Evolutionary conservation across 2,797 vertebrate species (phyloP).

Genomic region (Micropoecilia bifurca): DNA sequence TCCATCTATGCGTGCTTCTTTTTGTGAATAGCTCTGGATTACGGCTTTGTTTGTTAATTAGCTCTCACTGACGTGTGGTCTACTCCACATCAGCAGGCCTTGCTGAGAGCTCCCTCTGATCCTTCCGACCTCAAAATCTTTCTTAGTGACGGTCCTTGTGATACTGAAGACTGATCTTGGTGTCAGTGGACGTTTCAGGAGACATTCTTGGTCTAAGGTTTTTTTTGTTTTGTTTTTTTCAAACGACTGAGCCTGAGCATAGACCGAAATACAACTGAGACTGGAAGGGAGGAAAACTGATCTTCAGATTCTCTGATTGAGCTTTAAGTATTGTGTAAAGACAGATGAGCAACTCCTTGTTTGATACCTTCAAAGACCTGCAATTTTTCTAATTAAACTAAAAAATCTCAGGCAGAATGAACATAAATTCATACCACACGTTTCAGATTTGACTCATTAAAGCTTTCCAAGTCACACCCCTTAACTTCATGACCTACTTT

Average conservation of each 20-base stretch:
- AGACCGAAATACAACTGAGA: not conserved
- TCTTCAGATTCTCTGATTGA: not conserved
- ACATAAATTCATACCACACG: not conserved
- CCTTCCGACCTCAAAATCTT: not conserved
- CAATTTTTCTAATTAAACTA: not conserved
- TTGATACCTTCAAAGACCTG: not conserved
- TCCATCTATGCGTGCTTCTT: not conserved
- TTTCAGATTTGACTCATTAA: not conserved
- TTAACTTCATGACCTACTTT: not conserved
- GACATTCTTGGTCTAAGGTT: not conserved
- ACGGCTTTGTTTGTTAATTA: conserved; percentile 1
- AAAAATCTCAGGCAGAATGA: not conserved
- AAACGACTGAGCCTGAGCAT: not conserved
- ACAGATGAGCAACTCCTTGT: not conserved
- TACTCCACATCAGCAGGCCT: not conserved
- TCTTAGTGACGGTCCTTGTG: not conserved
- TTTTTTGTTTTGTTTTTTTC: not conserved
- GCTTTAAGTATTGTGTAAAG: not conserved
- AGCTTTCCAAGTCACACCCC: not conserved
- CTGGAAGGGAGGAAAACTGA: not conserved
- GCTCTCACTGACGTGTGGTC: not conserved
- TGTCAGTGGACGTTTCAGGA: not conserved
- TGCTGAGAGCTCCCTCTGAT: not conserved
- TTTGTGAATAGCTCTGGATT: conserved; percentile 2
- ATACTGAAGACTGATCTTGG: not conserved